Evolutionary conservation across 1,140 invertebrate species (phyloP).

Genomic region (Centruroides sculpturatus): DNA sequence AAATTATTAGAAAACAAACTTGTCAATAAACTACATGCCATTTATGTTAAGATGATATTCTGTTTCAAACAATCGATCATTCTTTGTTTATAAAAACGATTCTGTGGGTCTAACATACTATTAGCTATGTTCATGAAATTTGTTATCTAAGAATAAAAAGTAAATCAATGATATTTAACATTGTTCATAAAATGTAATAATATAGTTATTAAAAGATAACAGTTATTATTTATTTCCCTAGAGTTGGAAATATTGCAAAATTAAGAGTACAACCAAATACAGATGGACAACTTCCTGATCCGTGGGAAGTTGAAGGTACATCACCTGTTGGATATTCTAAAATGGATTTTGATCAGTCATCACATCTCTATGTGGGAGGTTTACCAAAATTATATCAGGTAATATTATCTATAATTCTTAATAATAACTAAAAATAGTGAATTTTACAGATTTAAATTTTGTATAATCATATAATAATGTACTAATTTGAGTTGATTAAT

Average conservation of each 20-base stretch:
- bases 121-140: too few relatives aligned
- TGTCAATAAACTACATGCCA: too few relatives aligned
- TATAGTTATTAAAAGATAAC: too few relatives aligned
- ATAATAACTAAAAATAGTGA: neutral
- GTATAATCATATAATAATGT: neutral
- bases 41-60: too few relatives aligned
- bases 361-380: conserved; percentile 22
- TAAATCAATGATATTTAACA: too few relatives aligned
- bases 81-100: too few relatives aligned
- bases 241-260: conserved; percentile 24
- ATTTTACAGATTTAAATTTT: neutral
- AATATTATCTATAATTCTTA: neutral
- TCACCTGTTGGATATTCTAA: conserved; percentile 20
- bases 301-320: conserved; percentile 12
- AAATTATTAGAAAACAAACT: too few relatives aligned
- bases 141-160: too few relatives aligned
- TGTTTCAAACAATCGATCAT: too few relatives aligned
- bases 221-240: neutral
- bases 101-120: too few relatives aligned
- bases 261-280: conserved; percentile 23
- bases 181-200: too few relatives aligned
- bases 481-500: too few relatives aligned
- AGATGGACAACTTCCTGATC: conserved; percentile 17
- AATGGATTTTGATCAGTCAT: conserved; percentile 20
- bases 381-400: conserved; percentile 13